These are phyloP conservation scores for Hydropsyche tenuis DNA, from an alignment of 1,140 invertebrate species.

Conservation along the genomic window DNA sequence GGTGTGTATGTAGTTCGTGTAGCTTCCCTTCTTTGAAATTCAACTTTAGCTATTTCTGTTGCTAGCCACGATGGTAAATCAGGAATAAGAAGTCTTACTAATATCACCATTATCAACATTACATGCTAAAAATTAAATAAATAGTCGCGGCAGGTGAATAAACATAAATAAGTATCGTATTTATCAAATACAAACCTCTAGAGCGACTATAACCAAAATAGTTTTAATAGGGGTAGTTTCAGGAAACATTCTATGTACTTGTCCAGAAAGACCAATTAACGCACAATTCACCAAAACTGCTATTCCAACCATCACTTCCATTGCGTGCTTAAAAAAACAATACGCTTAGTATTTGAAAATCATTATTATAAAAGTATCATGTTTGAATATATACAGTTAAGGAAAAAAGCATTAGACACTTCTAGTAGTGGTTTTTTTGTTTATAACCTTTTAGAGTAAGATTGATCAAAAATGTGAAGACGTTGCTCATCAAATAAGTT, in stretches of 20 bases:
- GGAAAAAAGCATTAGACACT: too few relatives aligned
- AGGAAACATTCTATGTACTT: constrained; percentile 87
- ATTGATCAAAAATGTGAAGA: too few relatives aligned
- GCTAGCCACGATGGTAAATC: constrained; percentile 92
- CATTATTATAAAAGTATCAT: background rate
- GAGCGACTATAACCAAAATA: constrained; percentile 84
- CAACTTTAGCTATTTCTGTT: constrained; percentile 85
- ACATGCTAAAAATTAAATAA: constrained; percentile 73
- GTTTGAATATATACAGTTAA: too few relatives aligned
- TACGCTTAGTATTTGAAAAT: background rate
- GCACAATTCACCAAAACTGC: constrained; percentile 95
- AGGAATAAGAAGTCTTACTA: constrained; percentile 85
- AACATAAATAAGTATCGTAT: constrained; percentile 28
- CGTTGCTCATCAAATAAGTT: too few relatives aligned
- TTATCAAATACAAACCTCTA: constrained; percentile 67
- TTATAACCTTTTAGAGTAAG: too few relatives aligned
- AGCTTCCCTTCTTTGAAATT: constrained; percentile 72
- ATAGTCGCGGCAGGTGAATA: constrained; percentile 5
- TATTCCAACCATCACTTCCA: constrained; percentile 91
- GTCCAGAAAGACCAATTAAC: constrained; percentile 89
- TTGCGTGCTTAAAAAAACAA: constrained; percentile 73
- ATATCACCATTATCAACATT: constrained; percentile 81
- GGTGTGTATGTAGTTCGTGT: constrained; percentile 50
- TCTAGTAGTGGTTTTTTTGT: too few relatives aligned
- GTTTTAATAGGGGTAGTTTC: constrained; percentile 85